phyloP scores from a whole-genome alignment of 2,113 vertebrate genomes.

The Vidua macroura region DNA sequence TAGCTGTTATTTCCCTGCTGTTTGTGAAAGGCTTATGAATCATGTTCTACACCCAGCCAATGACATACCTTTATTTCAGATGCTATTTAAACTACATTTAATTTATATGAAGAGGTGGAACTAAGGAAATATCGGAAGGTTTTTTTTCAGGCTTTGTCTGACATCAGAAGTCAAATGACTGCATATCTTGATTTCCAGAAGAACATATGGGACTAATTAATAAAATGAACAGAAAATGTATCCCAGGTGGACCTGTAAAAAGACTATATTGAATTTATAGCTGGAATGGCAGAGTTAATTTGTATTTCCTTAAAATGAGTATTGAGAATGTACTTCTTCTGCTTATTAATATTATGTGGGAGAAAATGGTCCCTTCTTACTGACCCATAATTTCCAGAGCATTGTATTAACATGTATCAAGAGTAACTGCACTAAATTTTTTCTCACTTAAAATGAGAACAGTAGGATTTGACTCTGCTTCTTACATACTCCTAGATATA shows the following conservation, averaged over 20 bases:
- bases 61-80: constrained; percentile 48
- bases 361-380: neutral
- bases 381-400: neutral
- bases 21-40: constrained; percentile 61
- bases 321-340: neutral
- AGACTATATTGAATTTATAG: neutral
- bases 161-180: neutral
- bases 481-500: neutral
- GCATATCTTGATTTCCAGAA: neutral
- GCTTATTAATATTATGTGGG: neutral
- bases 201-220: neutral
- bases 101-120: constrained; percentile 12
- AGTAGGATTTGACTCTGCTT: neutral
- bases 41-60: constrained; percentile 13
- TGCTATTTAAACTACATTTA: constrained; percentile 40
- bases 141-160: neutral
- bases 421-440: neutral
- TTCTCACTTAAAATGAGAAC: neutral
- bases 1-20: constrained; percentile 57
- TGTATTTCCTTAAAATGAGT: neutral
- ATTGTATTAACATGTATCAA: neutral
- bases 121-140: neutral
- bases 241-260: neutral
- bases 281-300: neutral
- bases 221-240: neutral